These are phyloP conservation scores for Pipistrellus pygmaeus DNA, from an alignment of 2,797 vertebrate genomes.

Conservation along the genomic window DNA sequence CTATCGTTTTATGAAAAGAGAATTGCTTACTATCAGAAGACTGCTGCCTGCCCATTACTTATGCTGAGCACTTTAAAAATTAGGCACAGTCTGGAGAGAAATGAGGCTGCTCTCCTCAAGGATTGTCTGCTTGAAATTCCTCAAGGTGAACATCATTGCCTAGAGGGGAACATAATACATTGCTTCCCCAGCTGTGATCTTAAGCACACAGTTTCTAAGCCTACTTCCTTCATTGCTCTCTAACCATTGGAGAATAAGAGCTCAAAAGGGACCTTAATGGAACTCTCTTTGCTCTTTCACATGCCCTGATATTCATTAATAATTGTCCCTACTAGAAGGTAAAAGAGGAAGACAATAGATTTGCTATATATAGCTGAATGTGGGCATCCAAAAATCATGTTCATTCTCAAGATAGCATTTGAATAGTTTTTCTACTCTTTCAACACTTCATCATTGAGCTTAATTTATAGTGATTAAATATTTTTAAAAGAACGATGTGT, in stretches of 20 bases:
- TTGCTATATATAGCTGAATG: neutral
- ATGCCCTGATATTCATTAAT: neutral
- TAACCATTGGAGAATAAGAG: neutral
- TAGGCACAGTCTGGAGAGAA: conserved; percentile 19
- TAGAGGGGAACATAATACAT: conserved; percentile 39
- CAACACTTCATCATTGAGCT: neutral
- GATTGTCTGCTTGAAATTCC: neutral
- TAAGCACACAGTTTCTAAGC: conserved; percentile 42
- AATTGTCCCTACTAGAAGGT: neutral
- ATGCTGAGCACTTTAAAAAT: conserved; percentile 45
- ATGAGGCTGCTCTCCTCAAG: conserved; percentile 23
- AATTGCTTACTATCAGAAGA: neutral
- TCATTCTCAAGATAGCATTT: neutral
- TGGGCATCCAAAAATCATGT: neutral
- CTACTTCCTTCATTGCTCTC: conserved; percentile 17
- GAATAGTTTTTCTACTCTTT: neutral
- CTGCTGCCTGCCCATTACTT: neutral
- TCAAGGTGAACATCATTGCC: conserved; percentile 59
- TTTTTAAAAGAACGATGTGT: neutral
- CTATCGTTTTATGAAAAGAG: conserved; percentile 45
- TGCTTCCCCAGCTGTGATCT: neutral
- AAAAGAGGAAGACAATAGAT: neutral
- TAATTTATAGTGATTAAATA: neutral
- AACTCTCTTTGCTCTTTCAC: conserved; percentile 3
- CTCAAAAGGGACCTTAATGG: conserved; percentile 33